phyloP scores from a whole-genome alignment of 2,888 invertebrate species.

The Lasioglossum figueresi region DNA sequence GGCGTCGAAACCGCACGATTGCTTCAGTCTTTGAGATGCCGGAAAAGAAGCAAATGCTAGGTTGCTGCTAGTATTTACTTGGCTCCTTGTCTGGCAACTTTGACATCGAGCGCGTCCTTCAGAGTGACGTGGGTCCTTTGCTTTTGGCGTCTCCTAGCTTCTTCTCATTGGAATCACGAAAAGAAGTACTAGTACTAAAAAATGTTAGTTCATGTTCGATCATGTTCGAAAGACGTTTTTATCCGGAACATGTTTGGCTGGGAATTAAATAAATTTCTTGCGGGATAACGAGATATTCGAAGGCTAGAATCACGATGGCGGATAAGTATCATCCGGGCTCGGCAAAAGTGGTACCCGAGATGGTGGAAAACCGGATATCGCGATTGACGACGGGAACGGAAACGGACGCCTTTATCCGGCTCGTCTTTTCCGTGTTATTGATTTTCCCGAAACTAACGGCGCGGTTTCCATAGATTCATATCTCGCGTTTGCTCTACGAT shows the following conservation, averaged over 20 bases:
- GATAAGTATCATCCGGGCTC: background rate
- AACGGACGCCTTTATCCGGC: background rate
- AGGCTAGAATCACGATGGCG: background rate
- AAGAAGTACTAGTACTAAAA: no score
- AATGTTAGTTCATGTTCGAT: no score
- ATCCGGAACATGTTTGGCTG: background rate
- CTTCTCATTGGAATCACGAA: background rate
- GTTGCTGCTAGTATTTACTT: background rate
- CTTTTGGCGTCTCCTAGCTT: background rate
- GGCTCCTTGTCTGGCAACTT: background rate
- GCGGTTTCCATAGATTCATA: background rate
- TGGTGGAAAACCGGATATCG: background rate
- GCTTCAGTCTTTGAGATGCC: background rate
- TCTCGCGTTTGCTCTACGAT: background rate
- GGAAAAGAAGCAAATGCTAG: background rate
- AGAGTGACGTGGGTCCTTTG: background rate
- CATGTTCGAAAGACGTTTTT: background rate
- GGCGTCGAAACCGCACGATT: background rate
- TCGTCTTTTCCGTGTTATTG: background rate
- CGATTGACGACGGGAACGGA: constrained; percentile 11
- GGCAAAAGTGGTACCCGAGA: background rate
- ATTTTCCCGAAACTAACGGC: background rate
- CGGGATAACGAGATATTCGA: background rate
- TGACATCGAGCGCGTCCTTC: background rate
- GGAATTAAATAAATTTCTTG: background rate